phyloP scores from a whole-genome alignment of 2,113 vertebrate species.

The Oenanthe melanoleuca region DNA sequence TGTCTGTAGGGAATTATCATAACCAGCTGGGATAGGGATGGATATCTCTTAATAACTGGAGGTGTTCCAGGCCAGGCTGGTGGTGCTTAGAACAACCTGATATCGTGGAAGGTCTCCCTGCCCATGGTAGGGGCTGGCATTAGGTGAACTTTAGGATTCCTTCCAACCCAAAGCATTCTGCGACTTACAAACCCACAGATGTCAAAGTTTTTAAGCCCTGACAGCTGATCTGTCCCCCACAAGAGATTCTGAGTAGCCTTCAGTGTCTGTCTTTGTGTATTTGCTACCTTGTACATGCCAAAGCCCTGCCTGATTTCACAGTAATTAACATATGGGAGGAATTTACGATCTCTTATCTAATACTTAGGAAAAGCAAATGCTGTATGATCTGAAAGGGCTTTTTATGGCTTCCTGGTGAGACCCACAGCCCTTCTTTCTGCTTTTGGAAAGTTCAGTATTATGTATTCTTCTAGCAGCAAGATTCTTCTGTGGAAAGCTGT shows the following conservation, averaged over 20 bases:
- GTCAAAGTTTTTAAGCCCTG: neutral
- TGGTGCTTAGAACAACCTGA: neutral
- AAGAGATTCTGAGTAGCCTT: neutral
- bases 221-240: neutral
- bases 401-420: neutral
- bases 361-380: neutral
- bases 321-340: neutral
- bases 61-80: neutral
- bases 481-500: neutral
- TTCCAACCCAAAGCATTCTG: neutral
- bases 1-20: neutral
- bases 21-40: neutral
- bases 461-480: neutral
- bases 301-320: neutral
- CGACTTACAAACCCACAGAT: neutral
- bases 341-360: neutral
- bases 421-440: neutral
- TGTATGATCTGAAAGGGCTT: neutral
- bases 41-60: fast-evolving
- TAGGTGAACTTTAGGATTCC: neutral
- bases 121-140: neutral
- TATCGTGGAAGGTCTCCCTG: neutral
- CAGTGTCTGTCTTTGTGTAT: neutral
- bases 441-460: neutral
- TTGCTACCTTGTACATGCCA: neutral